phyloP scores from a whole-genome alignment of 2,797 vertebrate species.

The Columba guinea region DNA sequence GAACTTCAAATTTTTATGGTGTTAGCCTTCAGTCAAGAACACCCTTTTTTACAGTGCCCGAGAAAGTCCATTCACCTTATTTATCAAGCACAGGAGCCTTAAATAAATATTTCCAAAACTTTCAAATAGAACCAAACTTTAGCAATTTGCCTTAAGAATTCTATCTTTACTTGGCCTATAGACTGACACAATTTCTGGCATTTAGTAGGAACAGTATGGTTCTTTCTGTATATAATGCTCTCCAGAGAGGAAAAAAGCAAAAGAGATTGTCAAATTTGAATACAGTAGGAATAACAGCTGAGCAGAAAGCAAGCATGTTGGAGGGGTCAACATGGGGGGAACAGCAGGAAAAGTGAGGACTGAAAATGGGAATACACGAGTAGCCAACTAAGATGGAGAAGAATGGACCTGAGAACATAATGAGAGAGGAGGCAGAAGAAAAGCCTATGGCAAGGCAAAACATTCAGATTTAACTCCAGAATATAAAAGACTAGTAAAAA shows the following conservation, averaged over 20 bases:
- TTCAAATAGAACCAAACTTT: not conserved
- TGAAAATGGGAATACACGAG: not conserved
- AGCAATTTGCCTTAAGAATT: not conserved
- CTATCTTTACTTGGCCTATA: not conserved
- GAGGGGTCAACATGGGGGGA: not conserved
- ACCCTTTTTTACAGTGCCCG: not conserved
- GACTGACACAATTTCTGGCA: not conserved
- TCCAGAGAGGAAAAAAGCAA: not conserved
- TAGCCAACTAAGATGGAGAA: not conserved
- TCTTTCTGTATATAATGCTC: constrained; percentile 2
- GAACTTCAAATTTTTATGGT: not conserved
- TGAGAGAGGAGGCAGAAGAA: not conserved
- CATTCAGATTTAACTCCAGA: not conserved
- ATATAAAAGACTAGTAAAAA: not conserved
- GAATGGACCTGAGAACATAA: not conserved
- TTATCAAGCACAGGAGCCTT: not conserved
- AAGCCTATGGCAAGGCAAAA: not conserved
- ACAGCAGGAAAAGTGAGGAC: not conserved
- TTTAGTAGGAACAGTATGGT: not conserved
- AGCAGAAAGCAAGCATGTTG: not conserved
- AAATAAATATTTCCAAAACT: not conserved
- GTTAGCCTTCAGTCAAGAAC: not conserved
- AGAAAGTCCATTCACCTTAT: constrained; percentile 22
- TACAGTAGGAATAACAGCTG: not conserved
- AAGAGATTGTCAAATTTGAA: constrained; percentile 3